Evolutionary conservation across 2,113 vertebrate genomes (phyloP).

Genomic region (Aspiorhynchus laticeps): DNA sequence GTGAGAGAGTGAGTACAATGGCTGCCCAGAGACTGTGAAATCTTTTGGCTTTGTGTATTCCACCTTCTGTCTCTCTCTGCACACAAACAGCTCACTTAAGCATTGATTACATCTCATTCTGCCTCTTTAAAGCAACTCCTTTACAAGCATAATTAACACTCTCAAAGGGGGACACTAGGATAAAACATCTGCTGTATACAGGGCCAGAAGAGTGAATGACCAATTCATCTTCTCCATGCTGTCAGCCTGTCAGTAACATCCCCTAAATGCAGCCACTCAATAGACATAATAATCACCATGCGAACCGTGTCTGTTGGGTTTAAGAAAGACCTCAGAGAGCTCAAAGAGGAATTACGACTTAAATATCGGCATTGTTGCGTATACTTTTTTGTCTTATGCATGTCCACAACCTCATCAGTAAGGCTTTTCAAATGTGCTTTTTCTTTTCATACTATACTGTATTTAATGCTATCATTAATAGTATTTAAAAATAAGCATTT

Average conservation of each 20-base stretch:
- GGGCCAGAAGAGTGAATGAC: slow-evolving; percentile 5
- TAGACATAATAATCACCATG: not conserved
- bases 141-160: slow-evolving; percentile 47
- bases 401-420: not conserved
- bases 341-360: not conserved
- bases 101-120: slow-evolving; percentile 40
- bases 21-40: slow-evolving; percentile 16
- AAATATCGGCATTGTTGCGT: not conserved
- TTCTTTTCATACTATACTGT: not conserved
- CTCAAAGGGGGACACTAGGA: slow-evolving; percentile 31
- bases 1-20: slow-evolving; percentile 1
- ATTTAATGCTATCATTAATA: not conserved
- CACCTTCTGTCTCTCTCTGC: slow-evolving; percentile 26
- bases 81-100: slow-evolving; percentile 40
- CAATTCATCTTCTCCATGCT: slow-evolving; percentile 36
- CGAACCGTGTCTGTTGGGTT: not conserved
- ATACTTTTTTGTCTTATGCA: not conserved
- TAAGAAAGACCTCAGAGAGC: not conserved
- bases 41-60: slow-evolving; percentile 7
- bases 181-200: slow-evolving; percentile 44
- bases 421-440: not conserved
- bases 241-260: slow-evolving; percentile 18
- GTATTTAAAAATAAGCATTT: not conserved
- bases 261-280: not conserved
- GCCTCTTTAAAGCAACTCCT: slow-evolving; percentile 39